Base-by-base conservation (phyloP, 2,888 invertebrate genomes). In the Byasa hedistus region DNA sequence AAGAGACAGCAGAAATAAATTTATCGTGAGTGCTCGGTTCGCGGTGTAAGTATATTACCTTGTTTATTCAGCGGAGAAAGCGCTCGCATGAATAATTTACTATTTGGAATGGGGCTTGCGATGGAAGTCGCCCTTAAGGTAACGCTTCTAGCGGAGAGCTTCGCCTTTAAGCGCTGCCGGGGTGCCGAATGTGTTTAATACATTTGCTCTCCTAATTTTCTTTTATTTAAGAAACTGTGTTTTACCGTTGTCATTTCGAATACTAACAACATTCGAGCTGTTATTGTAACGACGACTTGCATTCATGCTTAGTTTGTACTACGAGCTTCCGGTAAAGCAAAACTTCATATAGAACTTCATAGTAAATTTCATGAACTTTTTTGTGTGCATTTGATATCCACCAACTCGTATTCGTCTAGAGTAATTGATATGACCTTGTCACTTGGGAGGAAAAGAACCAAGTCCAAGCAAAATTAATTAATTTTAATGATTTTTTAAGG, bases 41-140 rank as follows among this genome's bases (percentile, higher is more conserved):
- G 22, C 32, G 55, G 27, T 65, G 48, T 60, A 60, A 55, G 60
- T 60, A 60, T 55, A 60, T 65, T 65, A 60, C 36, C n/a, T 65
- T 65, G 57, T 60, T 61, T 61, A 65, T 61, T 61, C 61, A 61
- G 57, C n/a, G 32, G 58, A 56, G 65, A 61, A 65, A 55, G 65
- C 36, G 51, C 51, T 60, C 51, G n/a, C 57, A 65, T 65, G 65
- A 65, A 65, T 65, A 51, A 61, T 61, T 65, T 61, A 65, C 56
- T 12, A 52, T 51, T 57, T 36, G 32, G 32, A 64, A 51, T 56
- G 56, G 21, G 48, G 56, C 59, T 52, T 60, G 56, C 65, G 55
- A 56, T 51, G 51, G 22, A 21, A 55, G 39, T 64, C 48, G 65
- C 60, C 60, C 56, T 60, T 60, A 60, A 60, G 54, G 60, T 65